Evolutionary conservation across 2,113 vertebrate species (phyloP).

Genomic region (Bos javanicus): DNA sequence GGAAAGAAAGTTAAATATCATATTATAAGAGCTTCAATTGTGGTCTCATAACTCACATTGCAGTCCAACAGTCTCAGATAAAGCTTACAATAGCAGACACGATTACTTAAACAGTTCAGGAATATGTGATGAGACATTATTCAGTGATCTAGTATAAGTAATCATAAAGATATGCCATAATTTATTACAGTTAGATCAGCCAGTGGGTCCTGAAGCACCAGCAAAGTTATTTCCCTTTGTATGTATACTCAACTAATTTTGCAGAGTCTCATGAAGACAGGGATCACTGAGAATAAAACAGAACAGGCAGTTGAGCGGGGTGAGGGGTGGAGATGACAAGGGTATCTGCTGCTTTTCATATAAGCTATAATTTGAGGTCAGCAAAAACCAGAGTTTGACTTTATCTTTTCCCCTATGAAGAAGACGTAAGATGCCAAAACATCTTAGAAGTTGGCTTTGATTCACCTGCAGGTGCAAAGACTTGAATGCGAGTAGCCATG

Average conservation of each 20-base stretch:
- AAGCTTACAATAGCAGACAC: slow-evolving; percentile 39
- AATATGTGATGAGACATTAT: slow-evolving; percentile 36
- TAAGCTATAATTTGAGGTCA: neutral
- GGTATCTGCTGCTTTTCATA: slow-evolving; percentile 5
- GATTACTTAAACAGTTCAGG: slow-evolving; percentile 46
- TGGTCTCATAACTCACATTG: slow-evolving; percentile 31
- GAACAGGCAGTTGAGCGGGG: neutral
- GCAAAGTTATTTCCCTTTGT: neutral
- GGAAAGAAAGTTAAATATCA: slow-evolving; percentile 43
- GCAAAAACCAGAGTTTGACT: slow-evolving; percentile 5
- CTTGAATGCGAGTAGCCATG: slow-evolving; percentile 59
- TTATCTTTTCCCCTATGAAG: slow-evolving; percentile 37
- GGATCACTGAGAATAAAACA: neutral
- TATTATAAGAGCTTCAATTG: neutral
- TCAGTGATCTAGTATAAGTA: slow-evolving; percentile 10
- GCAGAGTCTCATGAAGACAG: neutral
- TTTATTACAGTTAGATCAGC: neutral
- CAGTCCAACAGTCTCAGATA: slow-evolving; percentile 53
- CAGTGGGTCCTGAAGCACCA: neutral
- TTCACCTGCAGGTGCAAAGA: slow-evolving; percentile 70
- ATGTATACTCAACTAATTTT: neutral
- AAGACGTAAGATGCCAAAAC: slow-evolving; percentile 46
- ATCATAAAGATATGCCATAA: slow-evolving; percentile 24
- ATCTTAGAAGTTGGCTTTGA: slow-evolving; percentile 59
- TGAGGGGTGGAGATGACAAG: neutral